Evolutionary conservation across 2,113 vertebrate species (phyloP), one percentile per base, ranked within the genome.

Genomic region (Deroptyus accipitrinus): DNA sequence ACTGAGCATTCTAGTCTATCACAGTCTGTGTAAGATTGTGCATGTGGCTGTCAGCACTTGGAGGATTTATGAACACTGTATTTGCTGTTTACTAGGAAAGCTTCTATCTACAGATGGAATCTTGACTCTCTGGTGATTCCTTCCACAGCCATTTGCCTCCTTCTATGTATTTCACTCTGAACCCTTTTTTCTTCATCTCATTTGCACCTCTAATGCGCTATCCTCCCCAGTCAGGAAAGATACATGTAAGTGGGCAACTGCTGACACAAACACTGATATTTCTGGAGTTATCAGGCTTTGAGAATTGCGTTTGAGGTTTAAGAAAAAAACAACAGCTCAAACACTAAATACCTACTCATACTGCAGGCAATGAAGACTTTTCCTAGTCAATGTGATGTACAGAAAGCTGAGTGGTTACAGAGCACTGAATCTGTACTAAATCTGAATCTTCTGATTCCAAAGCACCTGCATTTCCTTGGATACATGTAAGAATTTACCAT

Each of bases 131-230:
- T 70, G 46, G 28, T 42, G 57, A 86, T 27, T 87, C 62, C 35
- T 30, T 61, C 59, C 42, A 79, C 37, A 48, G 64, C 13, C 61
- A 55, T 61, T 28, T 70, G 57, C 41, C 2, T 1, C 12, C 22
- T 79, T 39, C 49, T 37, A 51, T 10, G 0, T 13, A 24, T 12
- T 48, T 54, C 20, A 16, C 16, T 30, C n/a, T 13, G 15, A 49
- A 27, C 30, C 31, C 5, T 49, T 52, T 39, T 35, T 35, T 52
- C 51, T 42, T 51, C n/a, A 42, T 30, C 73, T 51, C 39, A 33
- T 16, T 14, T 23, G 24, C 42, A 57, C 9, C 33, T 15, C 22
- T n/a, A 33, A 30, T 0, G 0, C 3, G 2, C 49, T 3, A 7
- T 35, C 11, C 17, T 57, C n/a, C 28, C 44, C 14, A 68, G 42